Evolutionary conservation across 2,113 vertebrate genomes (phyloP), one percentile per base, ranked within the genome.

Genomic region (Argyrosomus japonicus): DNA sequence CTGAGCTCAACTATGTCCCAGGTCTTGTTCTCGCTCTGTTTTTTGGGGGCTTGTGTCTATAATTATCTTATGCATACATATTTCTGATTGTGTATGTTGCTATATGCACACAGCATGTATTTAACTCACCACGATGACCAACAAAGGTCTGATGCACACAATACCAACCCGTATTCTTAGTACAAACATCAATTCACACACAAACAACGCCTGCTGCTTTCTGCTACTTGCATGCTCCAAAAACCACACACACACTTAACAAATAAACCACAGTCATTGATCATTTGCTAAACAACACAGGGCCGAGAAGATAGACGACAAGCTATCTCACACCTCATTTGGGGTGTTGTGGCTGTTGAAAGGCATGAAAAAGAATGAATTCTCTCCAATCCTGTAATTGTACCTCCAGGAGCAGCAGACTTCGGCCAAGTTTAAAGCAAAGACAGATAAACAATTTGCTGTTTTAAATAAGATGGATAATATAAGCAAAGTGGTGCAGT

Each of bases 271-370:
- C 53, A 64, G 53, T 56, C 75, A 74, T 50, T 51, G 53, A 61
- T 84, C 53, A 40, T 78, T 87, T 76, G 21, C 63, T 57, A 65
- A 75, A 72, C 71, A 75, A 75, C 48, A 48, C 27, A 51, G 45
- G 68, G 43, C 19, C 40, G 4, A 54, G 47, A 43, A 77, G 72
- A 90, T 74, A 60, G 75, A 76, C 32, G 71, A 62, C 45, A 70
- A 58, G n/a, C 53, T 32, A 61, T 25, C 60, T 85, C 60, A 82
- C 89, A 83, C 80, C 79, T 80, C 67, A 56, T 51, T 81, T 18
- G 58, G 36, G 70, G 67, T 36, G 53, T 32, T 77, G 43, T 25
- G 43, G 56, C 68, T 19, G 36, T 12, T 47, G 62, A 67, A 77
- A 69, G n/a, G 32, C 40, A 1, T 32, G 53, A 29, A 50, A 50